phyloP scores from a whole-genome alignment of 2,113 vertebrate genomes.

The Rhinolophus sinicus region DNA sequence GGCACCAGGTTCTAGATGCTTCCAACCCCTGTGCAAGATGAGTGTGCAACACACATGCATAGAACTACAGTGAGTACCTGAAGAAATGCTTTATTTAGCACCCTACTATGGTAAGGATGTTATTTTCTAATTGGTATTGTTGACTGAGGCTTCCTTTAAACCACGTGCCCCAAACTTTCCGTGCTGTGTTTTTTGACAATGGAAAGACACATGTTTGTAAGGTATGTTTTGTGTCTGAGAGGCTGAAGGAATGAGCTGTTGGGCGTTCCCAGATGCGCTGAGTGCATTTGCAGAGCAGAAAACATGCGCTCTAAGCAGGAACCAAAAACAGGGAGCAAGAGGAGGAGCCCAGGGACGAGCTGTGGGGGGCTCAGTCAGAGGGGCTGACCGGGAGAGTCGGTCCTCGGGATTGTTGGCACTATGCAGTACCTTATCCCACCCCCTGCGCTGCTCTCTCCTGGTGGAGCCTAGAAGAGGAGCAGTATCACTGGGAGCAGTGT shows the following conservation, averaged over 20 bases:
- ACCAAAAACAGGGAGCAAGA: not conserved
- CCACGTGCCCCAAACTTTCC: not conserved
- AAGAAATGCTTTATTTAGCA: not conserved
- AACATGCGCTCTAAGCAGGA: slow-evolving; percentile 48
- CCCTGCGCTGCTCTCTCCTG: not conserved
- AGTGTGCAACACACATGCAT: not conserved
- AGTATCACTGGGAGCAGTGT: not conserved
- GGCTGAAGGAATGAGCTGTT: not conserved
- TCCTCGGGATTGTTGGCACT: not conserved
- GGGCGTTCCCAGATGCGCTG: not conserved
- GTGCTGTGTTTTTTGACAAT: not conserved
- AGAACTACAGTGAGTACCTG: not conserved
- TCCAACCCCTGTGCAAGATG: not conserved
- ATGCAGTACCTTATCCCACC: not conserved
- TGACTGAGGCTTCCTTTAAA: slow-evolving; percentile 9
- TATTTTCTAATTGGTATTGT: not conserved
- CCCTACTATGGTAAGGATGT: not conserved
- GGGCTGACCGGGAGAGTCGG: slow-evolving; percentile 54
- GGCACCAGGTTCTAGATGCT: not conserved
- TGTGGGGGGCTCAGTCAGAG: slow-evolving; percentile 57
- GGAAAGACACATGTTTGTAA: slow-evolving; percentile 27
- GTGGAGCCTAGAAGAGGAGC: not conserved
- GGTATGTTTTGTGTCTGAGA: not conserved
- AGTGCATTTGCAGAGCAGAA: slow-evolving; percentile 30
- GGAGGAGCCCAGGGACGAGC: slow-evolving; percentile 61